phyloP scores from a whole-genome alignment of 2,888 invertebrate genomes.

The Sisyra terminalis region DNA sequence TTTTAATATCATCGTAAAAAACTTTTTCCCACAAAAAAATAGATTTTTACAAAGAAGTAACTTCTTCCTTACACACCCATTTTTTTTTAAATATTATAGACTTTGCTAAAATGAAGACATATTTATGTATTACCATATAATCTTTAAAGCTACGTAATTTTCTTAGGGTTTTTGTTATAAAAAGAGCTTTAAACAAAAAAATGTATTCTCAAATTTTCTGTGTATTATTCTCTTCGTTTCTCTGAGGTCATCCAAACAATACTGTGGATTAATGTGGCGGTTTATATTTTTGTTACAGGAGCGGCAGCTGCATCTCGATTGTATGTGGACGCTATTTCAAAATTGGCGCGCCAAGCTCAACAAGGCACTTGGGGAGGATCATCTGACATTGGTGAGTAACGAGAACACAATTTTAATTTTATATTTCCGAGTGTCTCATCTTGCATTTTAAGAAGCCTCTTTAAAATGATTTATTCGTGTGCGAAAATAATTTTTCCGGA shows the following conservation, averaged over 20 bases:
- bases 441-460: neutral
- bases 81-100: too few relatives aligned
- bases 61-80: too few relatives aligned
- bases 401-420: constrained; percentile 2
- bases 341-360: constrained; percentile 76
- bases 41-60: too few relatives aligned
- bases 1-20: too few relatives aligned
- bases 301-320: constrained; percentile 76
- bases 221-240: neutral
- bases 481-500: neutral
- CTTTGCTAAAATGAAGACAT: too few relatives aligned
- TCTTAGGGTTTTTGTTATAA: too few relatives aligned
- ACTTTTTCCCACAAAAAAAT: too few relatives aligned
- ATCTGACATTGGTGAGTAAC: constrained; percentile 68
- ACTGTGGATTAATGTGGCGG: neutral
- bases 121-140: too few relatives aligned
- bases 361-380: constrained; percentile 83
- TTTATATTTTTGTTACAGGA: constrained; percentile 34
- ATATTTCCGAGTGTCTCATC: constrained; percentile 6
- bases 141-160: too few relatives aligned
- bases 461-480: constrained; percentile 1
- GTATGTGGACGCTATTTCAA: constrained; percentile 77
- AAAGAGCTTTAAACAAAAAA: too few relatives aligned
- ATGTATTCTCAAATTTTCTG: too few relatives aligned
- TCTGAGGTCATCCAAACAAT: neutral